These are phyloP conservation scores for Macrosoma leucophasiata DNA, from an alignment of 2,888 invertebrate genomes.

Conservation along the genomic window DNA sequence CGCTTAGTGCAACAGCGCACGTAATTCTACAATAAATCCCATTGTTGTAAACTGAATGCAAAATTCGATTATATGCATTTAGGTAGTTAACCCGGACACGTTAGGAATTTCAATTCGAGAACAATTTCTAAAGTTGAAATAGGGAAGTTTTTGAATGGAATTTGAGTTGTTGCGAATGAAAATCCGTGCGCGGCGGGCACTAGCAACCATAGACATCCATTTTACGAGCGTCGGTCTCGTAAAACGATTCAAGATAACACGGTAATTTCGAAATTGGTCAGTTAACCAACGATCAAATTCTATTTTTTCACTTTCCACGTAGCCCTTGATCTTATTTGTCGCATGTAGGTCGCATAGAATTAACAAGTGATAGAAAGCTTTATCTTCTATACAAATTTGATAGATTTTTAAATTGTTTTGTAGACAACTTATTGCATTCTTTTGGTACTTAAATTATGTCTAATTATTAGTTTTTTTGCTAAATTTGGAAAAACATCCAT, in stretches of 20 bases:
- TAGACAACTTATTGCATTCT: no score
- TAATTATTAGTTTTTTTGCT: no score
- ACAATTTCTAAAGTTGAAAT: conserved; percentile 32
- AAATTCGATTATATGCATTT: conserved; percentile 64
- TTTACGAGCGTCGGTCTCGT: conserved; percentile 37
- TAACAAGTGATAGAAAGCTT: no score
- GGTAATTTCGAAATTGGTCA: conserved; percentile 27
- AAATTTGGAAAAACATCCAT: no score
- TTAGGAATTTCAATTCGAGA: conserved; percentile 46
- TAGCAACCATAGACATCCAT: no score
- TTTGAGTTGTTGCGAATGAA: no score
- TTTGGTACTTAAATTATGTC: no score
- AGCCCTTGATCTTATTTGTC: conserved; percentile 14
- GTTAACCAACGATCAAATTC: conserved; percentile 29
- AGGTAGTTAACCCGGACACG: conserved; percentile 58
- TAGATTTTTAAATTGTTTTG: no score
- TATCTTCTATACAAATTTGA: no score
- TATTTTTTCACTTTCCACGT: conserved; percentile 12
- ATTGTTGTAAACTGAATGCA: conserved; percentile 60
- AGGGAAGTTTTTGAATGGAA: conserved; percentile 27
- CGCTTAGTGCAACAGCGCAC: conserved; percentile 54
- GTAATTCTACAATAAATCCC: conserved; percentile 70
- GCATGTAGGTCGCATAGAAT: conserved; percentile 6
- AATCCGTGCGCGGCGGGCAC: no score
- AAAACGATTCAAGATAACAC: conserved; percentile 35